A percentile compares a stretch with the other conserved stretches of the same genome.
phyloP scores from a whole-genome alignment of 2,113 vertebrate species.

The Myotis brandtii region DNA sequence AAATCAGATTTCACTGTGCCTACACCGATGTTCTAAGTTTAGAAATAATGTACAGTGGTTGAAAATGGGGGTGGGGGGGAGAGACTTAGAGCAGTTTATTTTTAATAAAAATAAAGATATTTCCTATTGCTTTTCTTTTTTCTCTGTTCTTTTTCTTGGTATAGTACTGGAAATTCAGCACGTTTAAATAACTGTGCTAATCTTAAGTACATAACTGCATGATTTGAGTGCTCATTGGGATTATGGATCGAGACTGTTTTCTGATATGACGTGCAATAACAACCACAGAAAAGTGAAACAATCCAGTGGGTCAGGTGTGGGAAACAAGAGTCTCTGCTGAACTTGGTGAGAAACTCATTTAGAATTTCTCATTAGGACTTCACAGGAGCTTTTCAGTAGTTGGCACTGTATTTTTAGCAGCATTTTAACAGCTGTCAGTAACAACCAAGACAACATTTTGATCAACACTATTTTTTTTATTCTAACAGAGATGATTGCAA shows the following conservation, averaged over 20 bases:
- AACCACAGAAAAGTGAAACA: constrained; percentile 68
- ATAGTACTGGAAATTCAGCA: constrained; percentile 75
- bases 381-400: constrained; percentile 84
- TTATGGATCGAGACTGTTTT: background rate
- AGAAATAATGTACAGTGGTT: constrained; percentile 84
- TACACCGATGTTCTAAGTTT: constrained; percentile 86
- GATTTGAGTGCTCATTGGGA: constrained; percentile 55
- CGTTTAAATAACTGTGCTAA: constrained; percentile 68
- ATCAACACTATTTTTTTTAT: constrained; percentile 74
- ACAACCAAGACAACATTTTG: constrained; percentile 84
- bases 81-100: constrained; percentile 75
- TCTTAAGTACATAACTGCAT: constrained; percentile 69
- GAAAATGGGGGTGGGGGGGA: constrained; percentile 67
- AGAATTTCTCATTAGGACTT: constrained; percentile 82
- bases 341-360: constrained; percentile 79
- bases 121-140: constrained; percentile 65
- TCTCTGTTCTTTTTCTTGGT: constrained; percentile 66
- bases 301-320: constrained; percentile 51
- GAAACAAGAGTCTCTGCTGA: constrained; percentile 70
- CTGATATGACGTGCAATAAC: constrained; percentile 37
- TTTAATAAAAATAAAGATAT: constrained; percentile 72
- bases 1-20: constrained; percentile 86
- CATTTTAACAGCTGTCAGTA: constrained; percentile 88
- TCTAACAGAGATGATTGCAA: constrained; percentile 79
- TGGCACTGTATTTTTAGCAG: constrained; percentile 86